A percentile compares a stretch with the other conserved stretches of the same genome.
Evolutionary conservation across 2,797 vertebrate species (phyloP).

Genomic region (Hyperoplus immaculatus): DNA sequence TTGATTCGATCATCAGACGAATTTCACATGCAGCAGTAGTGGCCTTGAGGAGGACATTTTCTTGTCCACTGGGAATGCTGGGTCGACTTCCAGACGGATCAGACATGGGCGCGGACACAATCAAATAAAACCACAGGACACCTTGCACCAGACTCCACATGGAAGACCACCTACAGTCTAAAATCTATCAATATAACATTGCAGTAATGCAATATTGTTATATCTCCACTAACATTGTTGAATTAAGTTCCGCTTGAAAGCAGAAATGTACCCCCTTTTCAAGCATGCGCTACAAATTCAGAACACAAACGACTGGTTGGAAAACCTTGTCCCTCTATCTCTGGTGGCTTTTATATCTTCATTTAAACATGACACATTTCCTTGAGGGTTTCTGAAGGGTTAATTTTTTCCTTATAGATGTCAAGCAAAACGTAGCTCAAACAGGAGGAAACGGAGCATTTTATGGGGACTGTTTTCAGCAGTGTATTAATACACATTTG

Average conservation of each 20-base stretch:
- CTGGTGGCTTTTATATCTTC: not conserved
- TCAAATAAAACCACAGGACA: conserved; percentile 28
- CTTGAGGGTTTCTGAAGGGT: not conserved
- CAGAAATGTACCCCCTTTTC: not conserved
- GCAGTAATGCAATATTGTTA: not conserved
- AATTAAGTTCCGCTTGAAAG: conserved; percentile 12
- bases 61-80: conserved; percentile 35
- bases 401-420: not conserved
- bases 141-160: conserved; percentile 11
- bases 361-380: not conserved
- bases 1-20: conserved; percentile 58
- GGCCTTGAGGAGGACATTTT: conserved; percentile 43
- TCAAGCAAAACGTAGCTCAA: not conserved
- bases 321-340: not conserved
- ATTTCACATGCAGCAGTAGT: conserved; percentile 43
- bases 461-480: not conserved
- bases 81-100: conserved; percentile 27
- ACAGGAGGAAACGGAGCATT: not conserved
- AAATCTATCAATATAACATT: not conserved
- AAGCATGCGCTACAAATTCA: conserved; percentile 4
- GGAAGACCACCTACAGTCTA: conserved; percentile 11
- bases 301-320: not conserved
- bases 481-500: not conserved
- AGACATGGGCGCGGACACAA: conserved; percentile 17
- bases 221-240: not conserved